phyloP scores from a whole-genome alignment of 2,888 invertebrate species.

The Ormia ochracea region DNA sequence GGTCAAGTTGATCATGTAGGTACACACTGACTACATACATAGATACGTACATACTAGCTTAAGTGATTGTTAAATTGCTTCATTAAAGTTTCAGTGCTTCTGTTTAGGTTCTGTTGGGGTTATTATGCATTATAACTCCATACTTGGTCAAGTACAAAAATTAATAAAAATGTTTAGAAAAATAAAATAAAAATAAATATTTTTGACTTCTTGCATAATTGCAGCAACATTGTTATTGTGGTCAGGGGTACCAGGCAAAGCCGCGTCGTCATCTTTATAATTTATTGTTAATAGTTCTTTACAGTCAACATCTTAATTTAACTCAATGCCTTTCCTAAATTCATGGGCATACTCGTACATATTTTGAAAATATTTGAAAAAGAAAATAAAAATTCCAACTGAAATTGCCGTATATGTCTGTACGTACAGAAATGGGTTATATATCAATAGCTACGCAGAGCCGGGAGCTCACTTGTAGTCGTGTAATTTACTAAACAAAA shows the following conservation, averaged over 20 bases:
- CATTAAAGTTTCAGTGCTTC: slow-evolving; percentile 14
- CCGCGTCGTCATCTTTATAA: slow-evolving; percentile 5
- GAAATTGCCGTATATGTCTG: too few relatives aligned
- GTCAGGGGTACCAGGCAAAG: slow-evolving; percentile 9
- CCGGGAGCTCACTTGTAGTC: too few relatives aligned
- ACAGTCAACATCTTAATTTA: background rate
- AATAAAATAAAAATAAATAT: slow-evolving; percentile 20
- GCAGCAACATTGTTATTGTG: slow-evolving; percentile 13
- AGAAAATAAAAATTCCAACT: background rate
- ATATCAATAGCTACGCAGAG: too few relatives aligned
- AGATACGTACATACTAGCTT: too few relatives aligned
- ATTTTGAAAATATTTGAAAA: slow-evolving; percentile 10
- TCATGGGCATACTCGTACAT: slow-evolving; percentile 48
- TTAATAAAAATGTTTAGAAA: background rate
- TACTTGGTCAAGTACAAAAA: slow-evolving; percentile 51
- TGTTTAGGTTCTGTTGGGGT: slow-evolving; percentile 29
- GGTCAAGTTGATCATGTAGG: slow-evolving; percentile 57
- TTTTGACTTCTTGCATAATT: slow-evolving; percentile 9
- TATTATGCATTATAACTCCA: background rate
- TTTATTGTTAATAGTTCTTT: slow-evolving; percentile 24
- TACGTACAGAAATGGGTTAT: too few relatives aligned
- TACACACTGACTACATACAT: too few relatives aligned
- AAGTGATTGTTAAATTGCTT: background rate
- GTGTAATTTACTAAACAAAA: too few relatives aligned
- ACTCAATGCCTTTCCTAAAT: slow-evolving; percentile 22